Conservation (phyloP, 92 coral and sea anemone genomes). For the Paramuricea clavata region DNA sequence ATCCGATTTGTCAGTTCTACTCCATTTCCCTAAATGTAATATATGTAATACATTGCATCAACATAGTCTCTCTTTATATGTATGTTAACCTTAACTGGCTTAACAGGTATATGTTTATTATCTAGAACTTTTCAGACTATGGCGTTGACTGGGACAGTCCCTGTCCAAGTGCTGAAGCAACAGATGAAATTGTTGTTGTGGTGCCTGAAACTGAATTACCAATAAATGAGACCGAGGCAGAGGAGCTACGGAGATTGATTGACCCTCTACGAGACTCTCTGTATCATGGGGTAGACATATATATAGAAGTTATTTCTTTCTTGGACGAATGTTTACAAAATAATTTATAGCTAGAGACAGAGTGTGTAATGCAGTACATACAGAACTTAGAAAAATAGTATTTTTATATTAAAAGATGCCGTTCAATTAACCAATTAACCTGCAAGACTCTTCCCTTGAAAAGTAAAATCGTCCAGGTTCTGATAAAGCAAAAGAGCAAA, state of each 20-base stretch:
- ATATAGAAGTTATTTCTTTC: conserved; percentile 2
- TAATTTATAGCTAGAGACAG: neutral
- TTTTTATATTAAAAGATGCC: neutral
- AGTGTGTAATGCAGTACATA: neutral
- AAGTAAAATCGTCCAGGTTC: neutral
- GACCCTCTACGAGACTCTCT: conserved; percentile 17
- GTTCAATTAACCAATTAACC: neutral
- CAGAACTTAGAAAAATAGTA: neutral
- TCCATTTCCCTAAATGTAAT: no score
- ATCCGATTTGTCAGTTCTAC: neutral
- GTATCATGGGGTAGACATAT: conserved; percentile 34
- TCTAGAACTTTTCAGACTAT: conserved; percentile 20
- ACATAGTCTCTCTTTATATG: neutral
- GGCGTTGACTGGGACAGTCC: conserved; percentile 39
- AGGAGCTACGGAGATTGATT: neutral
- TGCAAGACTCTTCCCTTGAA: neutral
- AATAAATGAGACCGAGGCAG: conserved; percentile 6
- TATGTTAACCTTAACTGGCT: neutral
- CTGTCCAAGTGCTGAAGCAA: conserved; percentile 10
- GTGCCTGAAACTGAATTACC: conserved; percentile 14
- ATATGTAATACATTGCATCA: neutral
- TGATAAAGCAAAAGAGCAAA: no score
- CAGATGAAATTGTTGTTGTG: conserved; percentile 1
- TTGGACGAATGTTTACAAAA: conserved; percentile 17
- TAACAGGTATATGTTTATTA: neutral